Conservation (phyloP, 2,888 invertebrate species). For the Ennomos fuscantarius region DNA sequence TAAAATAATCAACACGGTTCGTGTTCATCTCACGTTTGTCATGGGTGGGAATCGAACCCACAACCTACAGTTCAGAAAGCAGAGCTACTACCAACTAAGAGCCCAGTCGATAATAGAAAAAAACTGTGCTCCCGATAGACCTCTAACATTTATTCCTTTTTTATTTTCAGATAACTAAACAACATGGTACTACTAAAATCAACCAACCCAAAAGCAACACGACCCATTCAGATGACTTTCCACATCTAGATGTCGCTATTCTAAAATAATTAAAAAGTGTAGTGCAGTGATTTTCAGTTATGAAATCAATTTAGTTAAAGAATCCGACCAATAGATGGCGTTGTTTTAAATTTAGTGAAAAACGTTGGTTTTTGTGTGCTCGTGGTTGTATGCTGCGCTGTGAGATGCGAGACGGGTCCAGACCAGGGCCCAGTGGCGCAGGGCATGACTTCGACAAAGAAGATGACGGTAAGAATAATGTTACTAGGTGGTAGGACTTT, state of each 20-base stretch:
- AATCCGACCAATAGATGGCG: background rate
- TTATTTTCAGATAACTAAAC: constrained; percentile 35
- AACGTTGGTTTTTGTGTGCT: background rate
- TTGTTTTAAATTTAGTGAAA: background rate
- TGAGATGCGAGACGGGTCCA: constrained; percentile 80
- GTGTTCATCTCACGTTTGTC: too few species aligned
- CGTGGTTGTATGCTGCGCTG: constrained; percentile 48
- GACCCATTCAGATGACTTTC: constrained; percentile 1
- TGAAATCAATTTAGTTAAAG: background rate
- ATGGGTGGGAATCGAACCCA: too few species aligned
- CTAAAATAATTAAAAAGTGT: constrained; percentile 17
- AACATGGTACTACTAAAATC: constrained; percentile 18
- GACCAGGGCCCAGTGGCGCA: constrained; percentile 69
- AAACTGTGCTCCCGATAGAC: too few species aligned
- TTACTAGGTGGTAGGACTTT: too few species aligned
- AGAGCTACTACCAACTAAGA: too few species aligned
- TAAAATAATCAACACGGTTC: too few species aligned
- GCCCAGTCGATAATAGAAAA: too few species aligned
- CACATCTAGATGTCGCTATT: constrained; percentile 43
- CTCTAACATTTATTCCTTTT: constrained; percentile 10
- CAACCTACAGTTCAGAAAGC: too few species aligned
- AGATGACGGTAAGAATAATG: constrained; percentile 68
- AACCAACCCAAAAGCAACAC: constrained; percentile 12
- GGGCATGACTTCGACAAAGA: constrained; percentile 66
- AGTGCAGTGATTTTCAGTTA: constrained; percentile 13